Base-by-base conservation (phyloP, 2,888 invertebrate species). In the Agriotes lineatus region DNA sequence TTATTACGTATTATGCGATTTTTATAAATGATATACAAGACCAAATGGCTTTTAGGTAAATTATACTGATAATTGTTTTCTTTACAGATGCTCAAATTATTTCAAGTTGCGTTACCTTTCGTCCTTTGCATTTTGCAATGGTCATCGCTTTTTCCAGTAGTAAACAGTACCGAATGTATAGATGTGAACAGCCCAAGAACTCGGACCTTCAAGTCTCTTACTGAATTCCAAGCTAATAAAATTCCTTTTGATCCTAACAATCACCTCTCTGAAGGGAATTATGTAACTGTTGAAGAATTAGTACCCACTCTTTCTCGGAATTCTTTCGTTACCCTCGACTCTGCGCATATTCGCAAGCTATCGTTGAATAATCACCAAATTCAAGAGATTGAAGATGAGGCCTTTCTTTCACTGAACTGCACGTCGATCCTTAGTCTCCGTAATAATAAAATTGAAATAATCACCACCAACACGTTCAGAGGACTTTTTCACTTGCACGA, bases 331-430 rank as follows among this genome's bases (percentile, higher is more conserved):
- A 74, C 76, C 2, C 74, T 70, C 33, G 77, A 78, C 30, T 80
- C 81, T 0, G 62, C 76, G 10, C 71, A 75, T 56, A 76, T 81
- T 50, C 52, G 73, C 12, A 74, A 76, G 59, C 18, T 82, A 18
- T 72, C 65, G 7, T 64, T 82, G 18, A 72, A 70, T 18, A 65
- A 74, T 12, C 80, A 80, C 68, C 44, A 70, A 12, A 77, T 82
- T 10, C 22, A 58, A 2, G 42, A 22, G 22, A 71, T 83, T n/a
- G 74, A 77, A 5, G 70, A 74, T 9, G 79, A 76, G 1, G 75
- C 80, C 3, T 82, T 83, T 61, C 37, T 67, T 14, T 69, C 73
- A 12, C 65, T 83, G 33, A 69, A 52, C 44, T 83, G 83, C 62
- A 59, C 82, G 9, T 67, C 72, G 3, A 50, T 69, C 9, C 68